Percentiles rank a stretch among this genome's conserved stretches.
phyloP scores from a whole-genome alignment of 1,140 invertebrate genomes.

The Palaemon carinicauda region DNA sequence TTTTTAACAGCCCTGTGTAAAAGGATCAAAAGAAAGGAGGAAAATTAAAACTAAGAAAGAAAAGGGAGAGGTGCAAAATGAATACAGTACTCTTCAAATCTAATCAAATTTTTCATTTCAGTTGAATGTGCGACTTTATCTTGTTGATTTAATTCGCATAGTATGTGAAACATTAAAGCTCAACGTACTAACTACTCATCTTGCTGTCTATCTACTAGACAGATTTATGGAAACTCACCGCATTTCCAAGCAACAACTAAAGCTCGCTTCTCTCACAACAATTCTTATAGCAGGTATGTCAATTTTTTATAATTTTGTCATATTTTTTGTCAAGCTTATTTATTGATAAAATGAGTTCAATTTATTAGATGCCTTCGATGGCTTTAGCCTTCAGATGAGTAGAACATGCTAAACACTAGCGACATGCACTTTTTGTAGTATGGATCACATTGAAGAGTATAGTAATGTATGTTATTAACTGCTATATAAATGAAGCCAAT shows the following conservation, averaged over 20 bases:
- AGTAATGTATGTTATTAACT: too few species aligned
- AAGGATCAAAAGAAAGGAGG: too few species aligned
- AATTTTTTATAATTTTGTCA: too few species aligned
- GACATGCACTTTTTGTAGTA: too few species aligned
- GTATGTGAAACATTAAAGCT: slow-evolving; percentile 45
- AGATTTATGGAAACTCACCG: slow-evolving; percentile 54
- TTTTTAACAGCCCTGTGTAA: neutral
- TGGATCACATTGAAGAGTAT: too few species aligned
- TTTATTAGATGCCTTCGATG: too few species aligned
- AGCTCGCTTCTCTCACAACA: slow-evolving; percentile 36
- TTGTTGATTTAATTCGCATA: slow-evolving; percentile 46
- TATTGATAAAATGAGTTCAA: too few species aligned
- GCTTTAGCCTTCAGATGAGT: too few species aligned
- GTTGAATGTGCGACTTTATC: slow-evolving; percentile 14
- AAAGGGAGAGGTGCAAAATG: neutral
- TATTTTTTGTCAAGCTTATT: too few species aligned
- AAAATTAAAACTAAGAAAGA: too few species aligned
- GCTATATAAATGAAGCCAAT: too few species aligned
- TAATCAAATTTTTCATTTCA: slow-evolving; percentile 27
- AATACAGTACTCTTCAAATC: neutral
- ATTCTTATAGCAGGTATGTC: slow-evolving; percentile 49
- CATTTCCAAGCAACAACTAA: slow-evolving; percentile 25
- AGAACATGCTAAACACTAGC: too few species aligned
- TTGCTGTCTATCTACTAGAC: slow-evolving; percentile 47
- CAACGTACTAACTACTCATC: slow-evolving; percentile 45